These are phyloP conservation scores for Melipona quadrifasciata DNA, from an alignment of 1,140 invertebrate species.

Conservation along the genomic window DNA sequence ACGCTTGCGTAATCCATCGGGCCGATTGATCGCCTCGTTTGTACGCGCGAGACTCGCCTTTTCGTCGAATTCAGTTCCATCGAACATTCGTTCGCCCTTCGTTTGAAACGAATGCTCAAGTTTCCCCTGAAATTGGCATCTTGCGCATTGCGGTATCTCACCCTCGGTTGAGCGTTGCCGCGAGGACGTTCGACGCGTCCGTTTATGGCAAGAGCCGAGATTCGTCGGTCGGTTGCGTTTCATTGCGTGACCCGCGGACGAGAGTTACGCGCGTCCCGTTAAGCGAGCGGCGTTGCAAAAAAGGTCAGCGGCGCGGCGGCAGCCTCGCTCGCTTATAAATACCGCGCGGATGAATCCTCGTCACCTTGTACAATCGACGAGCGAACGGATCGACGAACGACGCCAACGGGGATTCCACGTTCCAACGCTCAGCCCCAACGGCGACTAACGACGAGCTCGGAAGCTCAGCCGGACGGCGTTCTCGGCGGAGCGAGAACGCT, in stretches of 20 bases:
- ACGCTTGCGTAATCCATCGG: conserved; percentile 72
- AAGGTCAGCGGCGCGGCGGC: not conserved
- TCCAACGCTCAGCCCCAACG: not conserved
- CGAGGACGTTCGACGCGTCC: conserved; percentile 13
- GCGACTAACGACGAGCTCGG: not conserved
- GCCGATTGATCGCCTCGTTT: conserved; percentile 78
- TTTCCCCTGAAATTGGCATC: not conserved
- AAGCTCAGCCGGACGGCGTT: not conserved
- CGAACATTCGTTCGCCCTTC: not conserved
- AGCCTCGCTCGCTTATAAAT: conserved; percentile 9
- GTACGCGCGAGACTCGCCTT: conserved; percentile 35
- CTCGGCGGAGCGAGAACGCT: not conserved
- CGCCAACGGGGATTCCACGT: not conserved
- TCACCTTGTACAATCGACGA: conserved; percentile 43
- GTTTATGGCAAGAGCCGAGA: conserved; percentile 22
- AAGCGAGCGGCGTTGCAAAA: conserved; percentile 33
- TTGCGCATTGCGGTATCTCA: too few species aligned
- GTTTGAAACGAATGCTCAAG: not conserved
- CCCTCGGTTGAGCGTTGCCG: not conserved
- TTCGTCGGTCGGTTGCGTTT: conserved; percentile 6
- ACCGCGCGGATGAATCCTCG: conserved; percentile 25
- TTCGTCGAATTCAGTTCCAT: not conserved
- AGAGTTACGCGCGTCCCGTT: conserved; percentile 35
- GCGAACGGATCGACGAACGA: conserved; percentile 33
- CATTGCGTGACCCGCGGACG: conserved; percentile 11